Conservation (phyloP, 2,113 vertebrate species). For the Phyllostomus discolor region DNA sequence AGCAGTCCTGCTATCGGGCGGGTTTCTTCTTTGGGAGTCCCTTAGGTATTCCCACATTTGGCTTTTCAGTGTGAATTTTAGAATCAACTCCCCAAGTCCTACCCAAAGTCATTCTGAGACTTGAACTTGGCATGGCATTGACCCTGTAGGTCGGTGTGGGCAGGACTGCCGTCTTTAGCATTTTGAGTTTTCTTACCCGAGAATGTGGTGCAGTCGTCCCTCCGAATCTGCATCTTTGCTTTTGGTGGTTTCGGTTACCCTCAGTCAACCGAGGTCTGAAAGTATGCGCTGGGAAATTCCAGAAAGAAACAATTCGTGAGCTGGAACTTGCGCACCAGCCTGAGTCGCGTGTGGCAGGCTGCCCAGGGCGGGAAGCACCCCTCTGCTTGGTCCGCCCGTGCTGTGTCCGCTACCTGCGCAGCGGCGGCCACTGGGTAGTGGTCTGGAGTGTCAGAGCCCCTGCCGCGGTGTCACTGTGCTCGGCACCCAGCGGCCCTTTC, state of each 20-base stretch:
- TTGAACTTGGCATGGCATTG: background rate
- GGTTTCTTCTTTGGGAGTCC: background rate
- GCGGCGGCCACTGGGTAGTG: background rate
- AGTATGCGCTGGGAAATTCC: background rate
- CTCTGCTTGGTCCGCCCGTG: background rate
- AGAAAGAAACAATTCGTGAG: background rate
- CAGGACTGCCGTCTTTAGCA: background rate
- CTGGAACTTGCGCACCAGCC: too few relatives aligned
- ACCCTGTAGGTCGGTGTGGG: background rate
- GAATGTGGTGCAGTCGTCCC: background rate
- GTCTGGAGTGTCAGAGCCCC: background rate
- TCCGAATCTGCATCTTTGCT: background rate
- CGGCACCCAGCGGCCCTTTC: background rate
- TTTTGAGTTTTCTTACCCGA: background rate
- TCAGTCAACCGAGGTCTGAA: background rate
- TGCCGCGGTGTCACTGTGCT: background rate
- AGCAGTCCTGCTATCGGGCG: background rate
- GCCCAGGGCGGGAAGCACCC: background rate
- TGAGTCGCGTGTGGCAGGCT: background rate
- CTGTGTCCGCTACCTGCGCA: background rate
- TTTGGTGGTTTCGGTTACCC: background rate
- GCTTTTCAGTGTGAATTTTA: background rate
- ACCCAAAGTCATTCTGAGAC: background rate
- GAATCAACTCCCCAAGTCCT: background rate
- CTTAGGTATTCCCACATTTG: background rate